These are phyloP conservation scores for Polypterus senegalus DNA, from an alignment of 2,113 vertebrate genomes.

Conservation along the genomic window DNA sequence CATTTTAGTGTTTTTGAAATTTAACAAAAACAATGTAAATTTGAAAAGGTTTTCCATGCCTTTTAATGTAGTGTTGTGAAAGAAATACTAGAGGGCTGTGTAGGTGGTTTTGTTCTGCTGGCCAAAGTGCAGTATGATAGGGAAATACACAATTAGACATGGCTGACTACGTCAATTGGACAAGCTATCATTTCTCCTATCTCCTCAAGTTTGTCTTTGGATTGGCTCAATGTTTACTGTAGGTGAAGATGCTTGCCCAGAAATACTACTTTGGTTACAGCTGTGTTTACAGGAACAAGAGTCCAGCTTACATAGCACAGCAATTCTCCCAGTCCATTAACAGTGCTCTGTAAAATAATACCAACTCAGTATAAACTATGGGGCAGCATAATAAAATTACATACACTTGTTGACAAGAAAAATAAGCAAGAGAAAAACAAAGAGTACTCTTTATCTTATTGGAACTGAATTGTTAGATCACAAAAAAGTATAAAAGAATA, in stretches of 20 bases:
- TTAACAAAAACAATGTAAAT: no score
- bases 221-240: conserved; percentile 33
- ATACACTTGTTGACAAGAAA: conserved; percentile 48
- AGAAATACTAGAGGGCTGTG: not conserved
- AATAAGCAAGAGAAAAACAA: not conserved
- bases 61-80: conserved; percentile 1
- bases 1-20: no score
- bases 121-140: conserved; percentile 43
- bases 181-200: conserved; percentile 48
- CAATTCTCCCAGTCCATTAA: conserved; percentile 73
- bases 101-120: conserved; percentile 7
- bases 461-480: not conserved
- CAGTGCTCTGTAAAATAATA: conserved; percentile 72
- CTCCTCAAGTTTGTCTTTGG: conserved; percentile 60
- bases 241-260: conserved; percentile 66
- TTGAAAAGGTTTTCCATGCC: not conserved
- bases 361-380: conserved; percentile 57
- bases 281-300: conserved; percentile 61
- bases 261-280: conserved; percentile 65
- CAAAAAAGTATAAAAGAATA: not conserved
- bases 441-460: not conserved
- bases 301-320: conserved; percentile 69
- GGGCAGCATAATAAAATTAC: conserved; percentile 62
- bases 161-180: conserved; percentile 46
- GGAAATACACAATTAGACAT: conserved; percentile 47